These are phyloP conservation scores for Lophura nycthemera DNA, from an alignment of 2,113 vertebrate genomes.

Conservation along the genomic window DNA sequence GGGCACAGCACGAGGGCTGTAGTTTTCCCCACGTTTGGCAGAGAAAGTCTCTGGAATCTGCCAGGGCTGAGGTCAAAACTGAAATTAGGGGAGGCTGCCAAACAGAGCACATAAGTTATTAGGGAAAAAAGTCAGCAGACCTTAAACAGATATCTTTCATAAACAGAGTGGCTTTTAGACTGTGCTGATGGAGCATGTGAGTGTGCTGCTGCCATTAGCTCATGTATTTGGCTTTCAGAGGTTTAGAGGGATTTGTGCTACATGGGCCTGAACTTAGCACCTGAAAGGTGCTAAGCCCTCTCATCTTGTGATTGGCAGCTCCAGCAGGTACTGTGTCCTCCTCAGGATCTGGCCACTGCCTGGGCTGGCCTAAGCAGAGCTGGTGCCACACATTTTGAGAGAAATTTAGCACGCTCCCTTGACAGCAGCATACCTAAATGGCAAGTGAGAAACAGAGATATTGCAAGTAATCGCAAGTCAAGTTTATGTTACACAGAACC, in stretches of 20 bases:
- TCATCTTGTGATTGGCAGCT: neutral
- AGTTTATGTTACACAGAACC: neutral
- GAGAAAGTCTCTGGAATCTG: neutral
- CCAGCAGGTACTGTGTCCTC: accelerated
- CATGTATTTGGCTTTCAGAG: neutral
- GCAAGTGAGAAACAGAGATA: neutral
- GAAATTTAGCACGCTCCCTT: accelerated
- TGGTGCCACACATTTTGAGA: neutral
- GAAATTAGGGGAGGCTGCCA: neutral
- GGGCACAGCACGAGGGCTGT: neutral
- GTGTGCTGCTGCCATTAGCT: conserved; percentile 5
- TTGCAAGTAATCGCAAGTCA: neutral
- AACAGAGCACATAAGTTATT: neutral
- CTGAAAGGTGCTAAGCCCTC: neutral
- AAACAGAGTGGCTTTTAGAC: neutral
- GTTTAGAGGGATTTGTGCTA: neutral
- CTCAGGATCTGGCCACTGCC: accelerated
- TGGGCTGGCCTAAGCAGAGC: neutral
- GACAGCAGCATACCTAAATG: accelerated
- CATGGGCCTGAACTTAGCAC: neutral
- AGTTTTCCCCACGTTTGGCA: neutral
- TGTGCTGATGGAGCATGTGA: accelerated
- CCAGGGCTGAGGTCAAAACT: neutral
- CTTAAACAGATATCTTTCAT: conserved; percentile 38
- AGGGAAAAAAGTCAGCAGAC: conserved; percentile 32